Evolutionary conservation across 2,797 vertebrate genomes (phyloP).

Genomic region (Notamacropus eugenii): DNA sequence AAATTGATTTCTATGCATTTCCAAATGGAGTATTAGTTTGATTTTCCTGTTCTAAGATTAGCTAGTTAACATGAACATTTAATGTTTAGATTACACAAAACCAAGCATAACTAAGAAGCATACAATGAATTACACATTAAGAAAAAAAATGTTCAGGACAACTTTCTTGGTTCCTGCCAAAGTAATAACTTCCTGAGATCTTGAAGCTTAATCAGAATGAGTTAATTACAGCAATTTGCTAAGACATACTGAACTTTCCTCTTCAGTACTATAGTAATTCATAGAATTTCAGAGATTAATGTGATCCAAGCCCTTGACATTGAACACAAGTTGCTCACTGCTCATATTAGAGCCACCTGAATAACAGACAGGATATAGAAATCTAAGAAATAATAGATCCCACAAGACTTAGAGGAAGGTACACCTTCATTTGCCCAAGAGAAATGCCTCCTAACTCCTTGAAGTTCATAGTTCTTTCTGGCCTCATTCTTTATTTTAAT

Average conservation of each 20-base stretch:
- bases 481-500: not conserved
- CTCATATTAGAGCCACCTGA: not conserved
- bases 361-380: not conserved
- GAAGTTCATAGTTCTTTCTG: not conserved
- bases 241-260: not conserved
- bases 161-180: not conserved
- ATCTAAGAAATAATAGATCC: not conserved
- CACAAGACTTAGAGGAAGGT: not conserved
- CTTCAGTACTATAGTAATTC: not conserved
- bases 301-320: not conserved
- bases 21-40: not conserved
- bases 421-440: not conserved
- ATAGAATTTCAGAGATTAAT: not conserved
- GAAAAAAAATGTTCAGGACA: not conserved
- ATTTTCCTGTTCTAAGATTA: not conserved
- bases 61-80: not conserved
- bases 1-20: not conserved
- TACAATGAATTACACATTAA: not conserved
- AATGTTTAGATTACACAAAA: not conserved
- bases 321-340: not conserved
- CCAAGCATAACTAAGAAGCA: not conserved
- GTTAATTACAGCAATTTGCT: not conserved
- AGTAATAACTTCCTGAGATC: not conserved
- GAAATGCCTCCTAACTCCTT: not conserved
- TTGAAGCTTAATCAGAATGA: not conserved